A percentile compares a stretch with the other conserved stretches of the same genome.
phyloP scores from a whole-genome alignment of 2,797 vertebrate species.

The Amniataba percoides region DNA sequence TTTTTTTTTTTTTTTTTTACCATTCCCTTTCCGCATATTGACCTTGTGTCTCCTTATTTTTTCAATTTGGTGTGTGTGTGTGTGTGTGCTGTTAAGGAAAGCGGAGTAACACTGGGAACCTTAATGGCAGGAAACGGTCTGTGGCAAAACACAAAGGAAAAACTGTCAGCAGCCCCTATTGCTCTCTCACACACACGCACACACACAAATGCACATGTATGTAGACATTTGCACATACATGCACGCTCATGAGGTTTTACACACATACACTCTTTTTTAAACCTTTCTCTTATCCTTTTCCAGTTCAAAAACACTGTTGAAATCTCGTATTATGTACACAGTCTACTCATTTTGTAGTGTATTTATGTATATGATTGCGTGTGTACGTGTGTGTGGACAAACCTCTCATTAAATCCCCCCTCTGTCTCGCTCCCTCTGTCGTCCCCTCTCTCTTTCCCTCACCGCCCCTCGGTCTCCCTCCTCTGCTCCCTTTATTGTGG shows the following conservation, averaged over 20 bases:
- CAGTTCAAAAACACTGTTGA: not conserved
- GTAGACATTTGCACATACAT: not conserved
- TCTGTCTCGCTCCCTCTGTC: constrained; percentile 10
- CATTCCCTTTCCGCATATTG: constrained; percentile 29
- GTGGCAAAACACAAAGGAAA: constrained; percentile 78
- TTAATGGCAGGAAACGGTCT: constrained; percentile 82
- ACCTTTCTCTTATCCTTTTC: not conserved
- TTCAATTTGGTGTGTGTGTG: constrained; percentile 11
- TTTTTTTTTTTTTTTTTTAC: constrained; percentile 19
- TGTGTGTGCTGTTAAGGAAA: constrained; percentile 60
- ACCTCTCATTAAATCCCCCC: constrained; percentile 70
- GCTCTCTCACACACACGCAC: constrained; percentile 15
- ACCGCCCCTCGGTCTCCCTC: constrained; percentile 44
- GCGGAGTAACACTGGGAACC: constrained; percentile 54
- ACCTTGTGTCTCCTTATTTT: constrained; percentile 37
- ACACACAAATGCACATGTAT: constrained; percentile 4
- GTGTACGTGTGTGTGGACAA: constrained; percentile 12
- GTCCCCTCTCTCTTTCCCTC: constrained; percentile 42
- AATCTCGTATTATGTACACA: constrained; percentile 2
- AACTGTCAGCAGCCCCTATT: constrained; percentile 58
- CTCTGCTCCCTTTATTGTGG: constrained; percentile 72
- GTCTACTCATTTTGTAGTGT: constrained; percentile 3
- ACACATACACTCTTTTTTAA: not conserved
- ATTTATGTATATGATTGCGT: not conserved
- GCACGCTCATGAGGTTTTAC: not conserved